Conservation (phyloP, 2,888 invertebrate species). For the Liodrosophila aerea region DNA sequence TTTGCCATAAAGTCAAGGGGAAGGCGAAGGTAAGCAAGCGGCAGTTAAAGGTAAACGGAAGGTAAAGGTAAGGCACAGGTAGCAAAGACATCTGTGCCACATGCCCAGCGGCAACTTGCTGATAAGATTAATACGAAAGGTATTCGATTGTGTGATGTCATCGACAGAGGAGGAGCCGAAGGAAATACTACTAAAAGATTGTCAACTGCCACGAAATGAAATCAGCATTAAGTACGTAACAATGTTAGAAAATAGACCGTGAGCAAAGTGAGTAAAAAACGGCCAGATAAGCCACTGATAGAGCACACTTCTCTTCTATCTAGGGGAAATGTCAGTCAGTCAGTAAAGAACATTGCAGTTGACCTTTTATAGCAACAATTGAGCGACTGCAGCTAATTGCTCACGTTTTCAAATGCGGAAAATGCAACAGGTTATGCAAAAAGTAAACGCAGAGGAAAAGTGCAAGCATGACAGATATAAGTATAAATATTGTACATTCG, state of each 20-base stretch:
- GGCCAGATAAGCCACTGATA: slow-evolving; percentile 34
- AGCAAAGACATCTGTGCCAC: slow-evolving; percentile 32
- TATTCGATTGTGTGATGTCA: slow-evolving; percentile 53
- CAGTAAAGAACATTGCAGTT: slow-evolving; percentile 15
- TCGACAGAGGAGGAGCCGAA: slow-evolving; percentile 11
- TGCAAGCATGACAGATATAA: slow-evolving; percentile 31
- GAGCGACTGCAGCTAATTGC: slow-evolving; percentile 63
- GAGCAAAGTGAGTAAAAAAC: slow-evolving; percentile 14
- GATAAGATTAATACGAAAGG: slow-evolving; percentile 67
- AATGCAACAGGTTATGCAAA: slow-evolving; percentile 67
- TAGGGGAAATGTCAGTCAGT: slow-evolving; percentile 6
- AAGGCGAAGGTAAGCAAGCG: slow-evolving; percentile 20
- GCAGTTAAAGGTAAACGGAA: no score
- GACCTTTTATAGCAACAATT: slow-evolving; percentile 48
- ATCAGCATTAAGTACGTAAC: slow-evolving; percentile 35
- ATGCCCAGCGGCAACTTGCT: slow-evolving; percentile 54
- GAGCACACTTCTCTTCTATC: slow-evolving; percentile 15
- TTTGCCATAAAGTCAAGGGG: slow-evolving; percentile 34
- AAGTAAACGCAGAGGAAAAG: slow-evolving; percentile 1
- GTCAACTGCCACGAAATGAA: slow-evolving; percentile 38
- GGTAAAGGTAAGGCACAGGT: no score
- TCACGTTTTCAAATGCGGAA: slow-evolving; percentile 66
- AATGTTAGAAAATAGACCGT: slow-evolving; percentile 38
- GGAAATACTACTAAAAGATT: slow-evolving; percentile 34
- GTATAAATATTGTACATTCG: slow-evolving; percentile 27